Base-by-base conservation (phyloP, 1,140 invertebrate genomes). In the Paralvinella palmiformis region DNA sequence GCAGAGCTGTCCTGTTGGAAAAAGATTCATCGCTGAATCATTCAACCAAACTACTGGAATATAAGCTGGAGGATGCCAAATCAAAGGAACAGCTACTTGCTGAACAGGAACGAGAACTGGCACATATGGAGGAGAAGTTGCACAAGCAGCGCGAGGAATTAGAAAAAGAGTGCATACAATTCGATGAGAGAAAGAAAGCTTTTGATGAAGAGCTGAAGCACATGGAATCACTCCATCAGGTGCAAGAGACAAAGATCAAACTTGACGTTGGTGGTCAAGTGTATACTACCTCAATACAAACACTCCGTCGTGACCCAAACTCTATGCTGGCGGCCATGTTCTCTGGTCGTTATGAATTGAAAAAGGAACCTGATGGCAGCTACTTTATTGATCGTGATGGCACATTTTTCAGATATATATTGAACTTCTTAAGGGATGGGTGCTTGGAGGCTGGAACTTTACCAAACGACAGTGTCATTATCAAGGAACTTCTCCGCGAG, bases 191-290 rank as follows among this genome's bases (percentile, higher is more conserved):
- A 15, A 20, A 22, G 20, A 3, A 31, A 20, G 24, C 20, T 22
- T 60, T 60, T 15, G 20, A 60, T 7, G 24, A 45, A 5, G 35
- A 37, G 36, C 22, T 60, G 20, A 20, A 60, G 35, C 58, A 45
- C 2, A 41, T 57, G 55, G 33, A 57, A 33, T 7, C 29, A 10
- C 27, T 57, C 29, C 55, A 57, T 20, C 22, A 36, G 29, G 35
- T 57, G 1, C 55, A 36, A 20, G 24, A 57, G n/a, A 33, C 55
- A 5, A n/a, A 50, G 58, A 72, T 77, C 61, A 71, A 71, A 33
- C 66, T 79, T 5, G 75, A 79, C 66, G 73, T 79, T 60, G 77
- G 77, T 29, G 77, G 77, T 31, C 69, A 66, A 22, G 60, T 71
- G 15, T 79, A 69, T 62, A 79, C 76, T 2, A 79, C 77, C 5